Percentiles rank a stretch among this genome's conserved stretches.
phyloP scores from a whole-genome alignment of 2,797 vertebrate genomes.

The Natrix natrix region DNA sequence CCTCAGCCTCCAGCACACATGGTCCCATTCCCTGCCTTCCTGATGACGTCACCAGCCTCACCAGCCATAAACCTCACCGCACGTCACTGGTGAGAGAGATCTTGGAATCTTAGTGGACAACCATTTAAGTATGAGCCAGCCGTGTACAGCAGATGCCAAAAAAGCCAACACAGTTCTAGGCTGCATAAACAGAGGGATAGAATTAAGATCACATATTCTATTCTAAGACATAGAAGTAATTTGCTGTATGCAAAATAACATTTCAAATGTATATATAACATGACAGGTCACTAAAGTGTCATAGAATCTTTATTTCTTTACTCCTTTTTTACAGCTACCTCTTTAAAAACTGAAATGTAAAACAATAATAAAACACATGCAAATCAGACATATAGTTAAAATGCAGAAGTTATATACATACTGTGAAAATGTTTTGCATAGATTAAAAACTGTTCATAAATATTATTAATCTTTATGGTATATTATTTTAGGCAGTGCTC shows the following conservation, averaged over 20 bases:
- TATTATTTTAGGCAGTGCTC: neutral
- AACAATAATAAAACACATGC: neutral
- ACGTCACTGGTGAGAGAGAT: no score
- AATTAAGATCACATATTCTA: no score
- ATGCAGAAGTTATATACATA: neutral
- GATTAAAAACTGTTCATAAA: neutral
- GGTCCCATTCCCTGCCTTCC: no score
- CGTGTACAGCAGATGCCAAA: no score
- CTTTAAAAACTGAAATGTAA: neutral
- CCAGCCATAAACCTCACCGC: no score
- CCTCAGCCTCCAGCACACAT: no score
- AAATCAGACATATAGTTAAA: neutral
- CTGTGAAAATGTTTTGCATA: neutral
- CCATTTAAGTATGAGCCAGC: no score
- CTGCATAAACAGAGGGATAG: no score
- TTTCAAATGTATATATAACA: neutral
- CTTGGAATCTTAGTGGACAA: no score
- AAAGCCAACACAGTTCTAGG: no score
- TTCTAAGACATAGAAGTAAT: neutral
- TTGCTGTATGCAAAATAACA: neutral
- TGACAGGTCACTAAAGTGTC: neutral
- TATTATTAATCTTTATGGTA: neutral
- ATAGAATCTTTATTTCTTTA: neutral
- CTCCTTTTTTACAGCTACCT: neutral
- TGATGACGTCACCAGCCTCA: no score